A percentile compares a stretch with the other conserved stretches of the same genome.
Conservation (phyloP, 2,797 vertebrate genomes). For the Hybognathus amarus region DNA sequence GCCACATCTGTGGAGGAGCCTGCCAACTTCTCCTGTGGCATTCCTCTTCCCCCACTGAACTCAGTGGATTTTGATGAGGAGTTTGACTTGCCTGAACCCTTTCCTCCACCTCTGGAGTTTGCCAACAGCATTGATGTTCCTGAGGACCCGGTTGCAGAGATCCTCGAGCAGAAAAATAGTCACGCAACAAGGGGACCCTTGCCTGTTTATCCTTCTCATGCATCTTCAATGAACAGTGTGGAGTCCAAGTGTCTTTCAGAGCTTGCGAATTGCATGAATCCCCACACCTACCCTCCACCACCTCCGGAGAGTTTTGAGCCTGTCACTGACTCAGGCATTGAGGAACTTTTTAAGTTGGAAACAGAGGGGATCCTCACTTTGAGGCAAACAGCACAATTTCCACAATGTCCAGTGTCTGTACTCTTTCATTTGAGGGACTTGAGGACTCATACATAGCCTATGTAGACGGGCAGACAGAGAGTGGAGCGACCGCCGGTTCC, state of each 20-base stretch:
- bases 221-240: constrained; percentile 66
- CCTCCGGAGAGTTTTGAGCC: constrained; percentile 85
- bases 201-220: constrained; percentile 76
- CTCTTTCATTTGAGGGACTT: constrained; percentile 92
- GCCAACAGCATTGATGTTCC: constrained; percentile 98
- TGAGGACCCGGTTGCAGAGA: constrained; percentile 87
- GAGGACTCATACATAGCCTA: constrained; percentile 93
- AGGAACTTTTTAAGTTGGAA: constrained; percentile 93
- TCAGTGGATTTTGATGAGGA: constrained; percentile 96
- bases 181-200: constrained; percentile 66
- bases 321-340: constrained; percentile 91
- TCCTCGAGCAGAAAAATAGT: constrained; percentile 82
- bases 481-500: constrained; percentile 95
- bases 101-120: constrained; percentile 96
- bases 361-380: constrained; percentile 91
- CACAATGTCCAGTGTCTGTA: constrained; percentile 94
- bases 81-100: constrained; percentile 93
- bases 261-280: constrained; percentile 86
- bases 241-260: constrained; percentile 77
- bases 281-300: constrained; percentile 84
- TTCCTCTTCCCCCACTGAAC: constrained; percentile 91
- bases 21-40: constrained; percentile 89
- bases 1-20: constrained; percentile 89
- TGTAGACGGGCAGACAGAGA: constrained; percentile 91
- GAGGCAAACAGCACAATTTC: constrained; percentile 98